Conservation (phyloP, 1,140 invertebrate species). For the Epicauta chinensis region DNA sequence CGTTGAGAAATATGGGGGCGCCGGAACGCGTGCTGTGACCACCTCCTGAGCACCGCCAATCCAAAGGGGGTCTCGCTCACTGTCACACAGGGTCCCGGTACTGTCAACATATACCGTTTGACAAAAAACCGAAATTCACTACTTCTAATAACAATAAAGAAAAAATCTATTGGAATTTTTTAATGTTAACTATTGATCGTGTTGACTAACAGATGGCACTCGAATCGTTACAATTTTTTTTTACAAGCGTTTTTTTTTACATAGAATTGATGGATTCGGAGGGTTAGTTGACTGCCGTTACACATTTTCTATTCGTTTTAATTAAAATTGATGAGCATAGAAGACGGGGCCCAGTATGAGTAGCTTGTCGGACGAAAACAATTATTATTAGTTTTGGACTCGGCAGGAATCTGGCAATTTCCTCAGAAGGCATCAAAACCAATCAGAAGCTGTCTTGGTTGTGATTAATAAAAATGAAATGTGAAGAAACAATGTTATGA, state of each 20-base stretch:
- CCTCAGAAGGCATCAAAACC: conserved; percentile 29
- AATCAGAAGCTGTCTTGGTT: conserved; percentile 35
- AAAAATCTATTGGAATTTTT: no score
- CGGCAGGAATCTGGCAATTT: conserved; percentile 30
- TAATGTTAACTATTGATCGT: no score
- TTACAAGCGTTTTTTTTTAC: no score
- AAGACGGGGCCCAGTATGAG: conserved; percentile 33
- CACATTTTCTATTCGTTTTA: no score
- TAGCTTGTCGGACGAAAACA: conserved; percentile 28
- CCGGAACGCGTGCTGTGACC: conserved; percentile 10
- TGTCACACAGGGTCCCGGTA: no score
- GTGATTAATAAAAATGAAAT: conserved; percentile 36
- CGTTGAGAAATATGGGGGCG: conserved; percentile 18
- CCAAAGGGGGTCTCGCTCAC: not conserved
- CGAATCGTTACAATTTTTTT: no score
- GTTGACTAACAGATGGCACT: no score
- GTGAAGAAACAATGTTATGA: not conserved
- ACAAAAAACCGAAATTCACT: no score
- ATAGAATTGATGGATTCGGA: no score
- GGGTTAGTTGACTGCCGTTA: no score
- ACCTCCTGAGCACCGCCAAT: not conserved
- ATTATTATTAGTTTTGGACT: conserved; percentile 34
- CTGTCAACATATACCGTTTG: no score
- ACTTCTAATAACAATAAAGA: no score
- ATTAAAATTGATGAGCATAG: conserved; percentile 35